Percentiles rank a stretch among this genome's conserved stretches.
Conservation (phyloP, 2,797 vertebrate genomes). For the Pipistrellus pygmaeus region DNA sequence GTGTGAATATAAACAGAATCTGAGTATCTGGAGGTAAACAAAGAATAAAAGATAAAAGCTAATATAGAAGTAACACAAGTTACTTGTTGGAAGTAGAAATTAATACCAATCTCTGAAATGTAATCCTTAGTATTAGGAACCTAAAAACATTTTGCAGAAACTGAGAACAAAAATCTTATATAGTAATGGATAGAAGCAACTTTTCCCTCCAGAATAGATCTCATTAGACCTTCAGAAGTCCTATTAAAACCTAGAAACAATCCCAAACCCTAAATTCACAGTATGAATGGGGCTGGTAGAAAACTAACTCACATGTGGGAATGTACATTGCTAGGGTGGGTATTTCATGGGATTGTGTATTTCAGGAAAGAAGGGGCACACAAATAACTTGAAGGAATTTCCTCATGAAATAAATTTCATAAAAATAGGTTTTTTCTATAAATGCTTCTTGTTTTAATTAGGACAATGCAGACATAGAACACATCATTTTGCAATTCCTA, state of each 20-base stretch:
- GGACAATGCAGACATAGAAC: slow-evolving; percentile 81
- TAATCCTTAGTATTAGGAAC: background rate
- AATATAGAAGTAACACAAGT: background rate
- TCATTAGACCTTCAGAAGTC: background rate
- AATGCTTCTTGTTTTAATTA: slow-evolving; percentile 80
- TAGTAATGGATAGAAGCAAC: background rate
- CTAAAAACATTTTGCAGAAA: slow-evolving; percentile 10
- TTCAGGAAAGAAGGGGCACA: slow-evolving; percentile 57
- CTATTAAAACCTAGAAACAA: background rate
- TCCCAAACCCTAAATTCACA: background rate
- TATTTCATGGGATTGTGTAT: background rate
- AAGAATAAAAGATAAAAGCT: slow-evolving; percentile 48
- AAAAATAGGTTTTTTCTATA: slow-evolving; percentile 69
- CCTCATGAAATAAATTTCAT: slow-evolving; percentile 67
- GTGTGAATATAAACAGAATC: slow-evolving; percentile 37
- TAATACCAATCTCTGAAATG: slow-evolving; percentile 18
- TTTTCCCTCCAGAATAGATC: background rate
- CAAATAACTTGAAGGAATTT: slow-evolving; percentile 37
- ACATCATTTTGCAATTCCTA: slow-evolving; percentile 75
- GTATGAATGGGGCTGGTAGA: too few species aligned
- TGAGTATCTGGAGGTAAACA: background rate
- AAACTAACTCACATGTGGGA: too few species aligned
- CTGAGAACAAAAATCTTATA: slow-evolving; percentile 11
- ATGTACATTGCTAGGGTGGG: too few species aligned
- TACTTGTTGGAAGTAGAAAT: background rate